Evolutionary conservation across 1,140 invertebrate genomes (phyloP).

Genomic region (Drosophila ohnishii): DNA sequence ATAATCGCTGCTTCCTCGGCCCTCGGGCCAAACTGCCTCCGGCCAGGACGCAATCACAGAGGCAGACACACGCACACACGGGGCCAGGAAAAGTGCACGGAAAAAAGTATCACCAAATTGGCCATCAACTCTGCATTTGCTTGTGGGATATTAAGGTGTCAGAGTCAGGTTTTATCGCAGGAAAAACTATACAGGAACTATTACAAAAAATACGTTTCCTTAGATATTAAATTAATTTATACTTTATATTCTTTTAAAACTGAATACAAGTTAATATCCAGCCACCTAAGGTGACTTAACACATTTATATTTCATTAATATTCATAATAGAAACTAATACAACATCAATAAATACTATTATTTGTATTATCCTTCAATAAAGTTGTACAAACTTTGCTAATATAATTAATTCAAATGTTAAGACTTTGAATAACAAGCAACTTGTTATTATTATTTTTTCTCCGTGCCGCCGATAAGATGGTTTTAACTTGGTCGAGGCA

Average conservation of each 20-base stretch:
- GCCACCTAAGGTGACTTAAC: neutral
- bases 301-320: no score
- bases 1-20: conserved; percentile 52
- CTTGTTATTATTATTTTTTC: neutral
- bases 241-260: neutral
- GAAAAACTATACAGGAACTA: neutral
- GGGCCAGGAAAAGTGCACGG: neutral
- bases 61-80: neutral
- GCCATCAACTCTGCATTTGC: conserved; percentile 1
- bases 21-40: conserved; percentile 43
- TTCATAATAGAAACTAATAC: neutral
- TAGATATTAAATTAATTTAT: neutral
- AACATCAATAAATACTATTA: neutral
- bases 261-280: neutral
- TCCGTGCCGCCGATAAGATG: conserved; percentile 5
- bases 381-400: neutral
- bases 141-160: neutral
- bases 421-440: no score
- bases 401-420: neutral
- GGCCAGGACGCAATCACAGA: conserved; percentile 41
- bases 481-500: conserved; percentile 10
- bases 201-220: neutral
- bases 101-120: conserved; percentile 9
- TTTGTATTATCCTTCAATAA: neutral
- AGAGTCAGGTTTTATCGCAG: neutral